Percentiles rank a stretch among this genome's conserved stretches.
Conservation (phyloP, 2,113 vertebrate species). For the Calonectris borealis region DNA sequence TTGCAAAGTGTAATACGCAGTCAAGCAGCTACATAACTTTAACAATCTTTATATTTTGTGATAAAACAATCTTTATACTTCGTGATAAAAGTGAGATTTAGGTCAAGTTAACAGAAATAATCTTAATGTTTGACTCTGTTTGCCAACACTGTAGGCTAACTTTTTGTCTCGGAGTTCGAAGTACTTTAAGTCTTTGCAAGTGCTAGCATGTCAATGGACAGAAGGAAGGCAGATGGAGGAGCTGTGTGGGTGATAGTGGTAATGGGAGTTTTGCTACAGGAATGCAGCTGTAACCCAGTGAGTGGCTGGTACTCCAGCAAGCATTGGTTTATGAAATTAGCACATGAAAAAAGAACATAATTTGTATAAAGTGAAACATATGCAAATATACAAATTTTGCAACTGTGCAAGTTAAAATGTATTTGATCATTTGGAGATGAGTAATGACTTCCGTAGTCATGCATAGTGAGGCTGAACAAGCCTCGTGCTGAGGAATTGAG, state of each 20-base stretch:
- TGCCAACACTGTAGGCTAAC: neutral
- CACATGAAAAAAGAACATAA: fast-evolving
- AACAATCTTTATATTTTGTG: neutral
- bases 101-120: neutral
- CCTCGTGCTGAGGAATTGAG: neutral
- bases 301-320: neutral
- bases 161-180: neutral
- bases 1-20: neutral
- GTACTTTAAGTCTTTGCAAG: neutral
- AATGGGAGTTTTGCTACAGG: neutral
- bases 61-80: neutral
- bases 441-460: neutral
- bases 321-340: fast-evolving
- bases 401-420: neutral
- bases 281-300: neutral
- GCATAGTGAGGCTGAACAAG: neutral
- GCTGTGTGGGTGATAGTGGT: fast-evolving
- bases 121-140: neutral
- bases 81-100: neutral
- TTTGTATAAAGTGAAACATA: neutral
- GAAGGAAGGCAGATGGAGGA: neutral
- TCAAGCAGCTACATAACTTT: neutral
- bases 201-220: neutral
- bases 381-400: fast-evolving
- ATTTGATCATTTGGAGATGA: neutral